Evolutionary conservation across 2,113 vertebrate genomes (phyloP).

Genomic region (Danionella cerebrum): DNA sequence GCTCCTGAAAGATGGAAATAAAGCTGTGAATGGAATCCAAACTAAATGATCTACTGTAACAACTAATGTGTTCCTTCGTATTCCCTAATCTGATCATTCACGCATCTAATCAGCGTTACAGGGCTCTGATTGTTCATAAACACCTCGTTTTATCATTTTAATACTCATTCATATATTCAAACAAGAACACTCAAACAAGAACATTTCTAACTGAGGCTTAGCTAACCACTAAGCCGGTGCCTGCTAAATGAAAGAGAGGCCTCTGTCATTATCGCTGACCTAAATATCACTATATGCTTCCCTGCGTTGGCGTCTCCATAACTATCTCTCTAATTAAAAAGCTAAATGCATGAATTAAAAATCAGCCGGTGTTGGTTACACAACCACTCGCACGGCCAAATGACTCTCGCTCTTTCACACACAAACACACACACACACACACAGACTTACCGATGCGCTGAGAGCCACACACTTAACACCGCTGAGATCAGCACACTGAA

Average conservation of each 20-base stretch:
- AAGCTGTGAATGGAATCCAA: not conserved
- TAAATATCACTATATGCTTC: slow-evolving; percentile 38
- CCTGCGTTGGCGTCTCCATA: slow-evolving; percentile 11
- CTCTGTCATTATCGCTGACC: slow-evolving; percentile 43
- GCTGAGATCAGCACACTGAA: slow-evolving; percentile 7
- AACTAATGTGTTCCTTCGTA: too few species aligned
- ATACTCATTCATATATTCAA: too few species aligned
- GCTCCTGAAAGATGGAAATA: slow-evolving; percentile 69
- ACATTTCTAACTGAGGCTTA: too few species aligned
- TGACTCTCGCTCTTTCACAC: slow-evolving; percentile 26
- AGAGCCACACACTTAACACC: slow-evolving; percentile 32
- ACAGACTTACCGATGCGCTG: slow-evolving; percentile 19
- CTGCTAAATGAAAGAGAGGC: not conserved
- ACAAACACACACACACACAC: slow-evolving; percentile 31
- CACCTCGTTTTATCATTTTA: too few species aligned
- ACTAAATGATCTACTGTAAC: not conserved
- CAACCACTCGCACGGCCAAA: slow-evolving; percentile 17
- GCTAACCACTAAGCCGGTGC: too few species aligned
- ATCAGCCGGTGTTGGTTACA: slow-evolving; percentile 22
- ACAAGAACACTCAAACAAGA: too few species aligned
- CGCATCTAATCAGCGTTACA: too few species aligned
- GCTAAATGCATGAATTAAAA: slow-evolving; percentile 37
- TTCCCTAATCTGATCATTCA: too few species aligned
- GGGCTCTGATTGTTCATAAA: too few species aligned
- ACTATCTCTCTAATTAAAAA: slow-evolving; percentile 38